A percentile compares a stretch with the other conserved stretches of the same genome.
These are phyloP conservation scores for Ataeniobius toweri DNA, from an alignment of 2,797 vertebrate species.

Conservation along the genomic window DNA sequence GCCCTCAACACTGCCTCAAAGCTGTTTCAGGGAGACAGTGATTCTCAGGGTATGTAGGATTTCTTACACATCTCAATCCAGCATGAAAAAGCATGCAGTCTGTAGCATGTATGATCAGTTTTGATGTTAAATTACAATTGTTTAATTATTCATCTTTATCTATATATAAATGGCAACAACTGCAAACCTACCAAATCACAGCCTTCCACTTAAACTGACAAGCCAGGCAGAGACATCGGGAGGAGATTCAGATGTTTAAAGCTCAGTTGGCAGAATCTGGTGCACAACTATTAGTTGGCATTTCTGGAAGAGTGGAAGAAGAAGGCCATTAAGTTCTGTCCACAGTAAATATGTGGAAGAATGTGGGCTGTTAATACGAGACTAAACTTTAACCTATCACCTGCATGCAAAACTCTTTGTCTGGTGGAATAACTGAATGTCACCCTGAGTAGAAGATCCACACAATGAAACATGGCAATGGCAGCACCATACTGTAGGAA, in stretches of 20 bases:
- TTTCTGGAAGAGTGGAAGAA: background rate
- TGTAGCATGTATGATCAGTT: background rate
- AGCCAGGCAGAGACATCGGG: background rate
- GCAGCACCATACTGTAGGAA: background rate
- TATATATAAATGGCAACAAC: background rate
- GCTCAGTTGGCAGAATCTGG: background rate
- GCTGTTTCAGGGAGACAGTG: slow-evolving; percentile 46
- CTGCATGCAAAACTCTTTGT: background rate
- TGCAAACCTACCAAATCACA: background rate
- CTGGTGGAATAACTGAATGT: background rate
- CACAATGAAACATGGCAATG: background rate
- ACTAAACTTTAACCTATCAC: background rate
- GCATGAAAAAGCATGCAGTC: slow-evolving; percentile 18
- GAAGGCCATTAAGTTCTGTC: background rate
- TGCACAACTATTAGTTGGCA: background rate
- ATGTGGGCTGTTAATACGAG: background rate
- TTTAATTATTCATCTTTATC: slow-evolving; percentile 13
- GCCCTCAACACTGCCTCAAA: slow-evolving; percentile 41
- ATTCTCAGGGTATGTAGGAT: slow-evolving; percentile 37
- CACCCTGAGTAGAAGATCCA: background rate
- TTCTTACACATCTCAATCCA: slow-evolving; percentile 42
- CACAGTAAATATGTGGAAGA: background rate
- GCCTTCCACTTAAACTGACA: background rate
- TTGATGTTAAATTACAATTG: background rate
- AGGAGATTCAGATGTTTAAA: background rate